These are phyloP conservation scores for Poecilia picta DNA, from an alignment of 2,797 vertebrate species.

Conservation along the genomic window DNA sequence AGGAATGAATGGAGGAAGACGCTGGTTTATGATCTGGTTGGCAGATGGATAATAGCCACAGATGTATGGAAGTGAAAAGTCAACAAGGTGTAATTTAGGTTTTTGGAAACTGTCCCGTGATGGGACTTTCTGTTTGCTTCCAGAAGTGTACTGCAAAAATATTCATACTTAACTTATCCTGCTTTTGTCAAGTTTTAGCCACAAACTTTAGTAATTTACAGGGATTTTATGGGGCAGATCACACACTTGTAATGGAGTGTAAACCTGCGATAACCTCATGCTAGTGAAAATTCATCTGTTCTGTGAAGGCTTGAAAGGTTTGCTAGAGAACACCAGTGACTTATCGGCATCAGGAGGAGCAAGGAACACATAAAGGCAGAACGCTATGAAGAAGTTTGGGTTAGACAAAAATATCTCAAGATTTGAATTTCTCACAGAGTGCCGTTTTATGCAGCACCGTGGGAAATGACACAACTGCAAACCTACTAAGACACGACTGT, in stretches of 20 bases:
- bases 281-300: not conserved
- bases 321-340: not conserved
- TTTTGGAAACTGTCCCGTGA: slow-evolving; percentile 44
- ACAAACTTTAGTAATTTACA: not conserved
- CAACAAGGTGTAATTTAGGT: slow-evolving; percentile 50
- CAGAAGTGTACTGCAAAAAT: slow-evolving; percentile 41
- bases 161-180: slow-evolving; percentile 4
- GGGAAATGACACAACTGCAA: not conserved
- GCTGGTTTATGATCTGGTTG: slow-evolving; percentile 42
- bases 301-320: not conserved
- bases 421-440: not conserved
- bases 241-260: not conserved
- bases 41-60: slow-evolving; percentile 63
- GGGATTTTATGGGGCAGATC: not conserved
- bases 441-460: not conserved
- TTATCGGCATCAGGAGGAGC: not conserved
- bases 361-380: not conserved
- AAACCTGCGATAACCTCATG: not conserved
- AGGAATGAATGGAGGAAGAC: slow-evolving; percentile 33
- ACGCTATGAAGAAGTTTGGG: not conserved
- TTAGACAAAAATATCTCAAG: not conserved
- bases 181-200: not conserved
- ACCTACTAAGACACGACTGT: not conserved
- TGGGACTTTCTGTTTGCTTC: slow-evolving; percentile 44
- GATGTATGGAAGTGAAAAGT: slow-evolving; percentile 31